A percentile compares a stretch with the other conserved stretches of the same genome.
Evolutionary conservation across 2,888 invertebrate species (phyloP).

Genomic region (Cheilosia grossa): DNA sequence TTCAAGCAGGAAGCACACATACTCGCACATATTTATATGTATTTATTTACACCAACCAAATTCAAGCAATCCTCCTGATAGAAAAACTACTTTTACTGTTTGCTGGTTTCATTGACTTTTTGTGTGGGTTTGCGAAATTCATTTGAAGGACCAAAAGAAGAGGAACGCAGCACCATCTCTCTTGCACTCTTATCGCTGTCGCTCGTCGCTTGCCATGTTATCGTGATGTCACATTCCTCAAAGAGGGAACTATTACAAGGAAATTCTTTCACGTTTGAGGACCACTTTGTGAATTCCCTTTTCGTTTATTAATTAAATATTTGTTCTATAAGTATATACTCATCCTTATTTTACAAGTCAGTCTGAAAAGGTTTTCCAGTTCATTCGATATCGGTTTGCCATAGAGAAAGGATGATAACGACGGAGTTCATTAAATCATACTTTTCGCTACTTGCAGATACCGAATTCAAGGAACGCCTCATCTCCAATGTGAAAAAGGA

Average conservation of each 20-base stretch:
- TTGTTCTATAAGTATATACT: slow-evolving; percentile 4
- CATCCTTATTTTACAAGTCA: slow-evolving; percentile 3
- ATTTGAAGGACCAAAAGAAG: background rate
- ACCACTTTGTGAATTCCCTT: slow-evolving; percentile 46
- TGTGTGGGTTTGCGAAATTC: slow-evolving; percentile 14
- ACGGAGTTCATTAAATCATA: slow-evolving; percentile 61
- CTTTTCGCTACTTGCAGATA: slow-evolving; percentile 75
- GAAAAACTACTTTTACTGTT: slow-evolving; percentile 23
- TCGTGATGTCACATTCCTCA: slow-evolving; percentile 53
- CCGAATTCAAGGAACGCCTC: slow-evolving; percentile 89
- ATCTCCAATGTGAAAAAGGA: slow-evolving; percentile 94
- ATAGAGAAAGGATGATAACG: slow-evolving; percentile 48
- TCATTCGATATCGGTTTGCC: slow-evolving; percentile 36
- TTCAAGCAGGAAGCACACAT: background rate
- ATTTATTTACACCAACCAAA: background rate
- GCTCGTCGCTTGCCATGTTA: slow-evolving; percentile 36
- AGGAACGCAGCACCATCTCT: background rate
- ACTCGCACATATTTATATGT: no score
- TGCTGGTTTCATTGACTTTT: slow-evolving; percentile 25
- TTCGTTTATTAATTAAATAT: slow-evolving; percentile 58
- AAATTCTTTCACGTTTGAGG: slow-evolving; percentile 63
- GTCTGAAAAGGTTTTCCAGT: slow-evolving; percentile 33
- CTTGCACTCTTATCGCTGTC: slow-evolving; percentile 25
- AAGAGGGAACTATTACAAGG: slow-evolving; percentile 35
- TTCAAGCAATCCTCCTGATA: slow-evolving; percentile 14